Evolutionary conservation across 2,888 invertebrate species (phyloP), one percentile per base, ranked within the genome.

Genomic region (Pseudococcus viburni): DNA sequence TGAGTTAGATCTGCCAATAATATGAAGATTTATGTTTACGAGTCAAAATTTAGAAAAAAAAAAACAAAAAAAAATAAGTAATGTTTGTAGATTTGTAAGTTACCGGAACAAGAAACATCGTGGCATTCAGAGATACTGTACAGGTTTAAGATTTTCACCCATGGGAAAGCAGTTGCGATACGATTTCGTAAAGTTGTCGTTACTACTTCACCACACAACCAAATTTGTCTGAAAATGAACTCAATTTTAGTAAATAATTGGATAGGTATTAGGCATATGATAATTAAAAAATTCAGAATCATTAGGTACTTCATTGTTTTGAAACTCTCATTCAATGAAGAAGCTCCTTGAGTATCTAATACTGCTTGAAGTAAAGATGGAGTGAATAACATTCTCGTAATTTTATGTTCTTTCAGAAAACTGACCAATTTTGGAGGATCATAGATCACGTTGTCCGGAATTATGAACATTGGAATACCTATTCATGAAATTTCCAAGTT

Each of bases 91-190:
- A n/a, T 33, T 33, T 33, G 3, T 33, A 33, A n/a, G 8, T 89
- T 86, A 90, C 90, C 90, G 39, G 90, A 89, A 88, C 89, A 90
- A 17, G 90, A 89, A 3, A 91, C 89, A 83, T 91, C 91, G 88
- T 91, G 91, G 39, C 90, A 90, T 89, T 91, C 91, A 1, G 90
- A 91, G 9, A 90, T 89, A 88, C 91, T 90, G 90, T 90, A 91
- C 64, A 90, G 89, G 86, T 91, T 91, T 4, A 90, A 89, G 12
- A 90, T 90, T 85, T 89, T 90, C 11, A 90, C 89, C 89, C 90
- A 89, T 9, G 91, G 90, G 51, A 90, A 89, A 11, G 89, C 68
- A 48, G 85, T 77, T 19, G 89, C 89, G 33, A 90, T 89, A 48
- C 89, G 89, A 88, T 90, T 89, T 80, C 90, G 89, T 59, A 90